Evolutionary conservation across 2,113 vertebrate genomes (phyloP).

Genomic region (Gavia stellata): DNA sequence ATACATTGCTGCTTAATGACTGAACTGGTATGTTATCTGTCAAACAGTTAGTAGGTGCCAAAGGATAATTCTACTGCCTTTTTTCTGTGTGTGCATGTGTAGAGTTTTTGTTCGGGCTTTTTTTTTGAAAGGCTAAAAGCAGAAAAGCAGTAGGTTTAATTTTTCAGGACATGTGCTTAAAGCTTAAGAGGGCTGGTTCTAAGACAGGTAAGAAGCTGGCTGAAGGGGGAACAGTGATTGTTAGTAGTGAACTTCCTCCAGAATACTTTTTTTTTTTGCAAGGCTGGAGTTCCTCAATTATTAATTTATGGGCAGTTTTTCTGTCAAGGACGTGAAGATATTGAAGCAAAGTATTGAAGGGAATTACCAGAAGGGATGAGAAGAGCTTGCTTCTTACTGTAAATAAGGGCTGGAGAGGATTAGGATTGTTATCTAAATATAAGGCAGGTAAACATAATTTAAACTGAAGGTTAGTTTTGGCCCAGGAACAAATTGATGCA

Average conservation of each 20-base stretch:
- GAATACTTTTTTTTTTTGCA: not conserved
- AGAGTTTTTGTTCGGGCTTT: not conserved
- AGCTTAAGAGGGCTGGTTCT: not conserved
- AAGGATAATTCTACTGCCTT: not conserved
- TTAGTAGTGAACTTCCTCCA: not conserved
- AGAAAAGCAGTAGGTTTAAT: not conserved
- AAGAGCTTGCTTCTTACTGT: not conserved
- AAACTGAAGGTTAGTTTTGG: not conserved
- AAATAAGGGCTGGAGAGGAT: not conserved
- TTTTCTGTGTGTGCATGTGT: not conserved
- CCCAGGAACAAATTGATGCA: not conserved
- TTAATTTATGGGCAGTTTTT: not conserved
- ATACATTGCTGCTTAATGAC: not conserved
- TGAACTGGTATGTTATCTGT: not conserved
- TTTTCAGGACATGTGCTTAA: not conserved
- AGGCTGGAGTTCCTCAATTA: not conserved
- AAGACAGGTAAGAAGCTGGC: not conserved
- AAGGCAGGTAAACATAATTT: conserved; percentile 1
- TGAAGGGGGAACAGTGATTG: not conserved
- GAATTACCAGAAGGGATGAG: not conserved
- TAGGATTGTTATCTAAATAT: not conserved
- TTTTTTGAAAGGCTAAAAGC: not conserved
- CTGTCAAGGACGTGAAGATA: not conserved
- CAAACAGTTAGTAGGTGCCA: not conserved
- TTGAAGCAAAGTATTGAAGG: not conserved